Base-by-base conservation (phyloP, 2,797 vertebrate genomes). In the Pseudomugil gertrudae region DNA sequence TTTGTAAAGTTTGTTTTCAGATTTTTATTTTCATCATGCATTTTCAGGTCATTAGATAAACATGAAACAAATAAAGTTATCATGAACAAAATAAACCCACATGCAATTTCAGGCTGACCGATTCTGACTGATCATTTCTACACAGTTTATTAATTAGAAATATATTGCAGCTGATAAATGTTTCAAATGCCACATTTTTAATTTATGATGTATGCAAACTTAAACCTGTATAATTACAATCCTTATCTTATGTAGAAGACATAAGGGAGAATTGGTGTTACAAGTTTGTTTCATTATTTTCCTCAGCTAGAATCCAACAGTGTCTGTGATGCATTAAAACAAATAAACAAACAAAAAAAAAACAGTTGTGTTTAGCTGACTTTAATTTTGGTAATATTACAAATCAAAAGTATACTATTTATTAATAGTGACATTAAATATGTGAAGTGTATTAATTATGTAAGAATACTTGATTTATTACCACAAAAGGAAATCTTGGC, bases 261-360 rank as follows among this genome's bases (percentile, higher is more conserved):
- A 62, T 54, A 5, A 54, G 30, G 52, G 51, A 76, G 55, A 76
- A 32, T 48, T 73, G 32, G 51, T 85, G 78, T 80, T 63, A 68
- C 71, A 75, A 45, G 71, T 81, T 85, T 82, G 78, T 66, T 81
- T 79, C 65, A 71, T 85, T 78, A 55, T 83, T 84, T 87, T 87
- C 79, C 56, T 60, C 53, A 74, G 69, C 54, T 88, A 88, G 83
- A 89, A 62, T 76, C 70, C 73, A 72, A 72, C 90, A 87, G 84
- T 90, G 85, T 88, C 80, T 91, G 84, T 92, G 83, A 93, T 93
- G 84, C 92, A 94, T 94, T 94, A n/a, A n/a, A n/a, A n/a, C n/a
- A n/a, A n/a, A n/a, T n/a, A n/a, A n/a, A n/a, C n/a, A n/a, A n/a
- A n/a, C 93, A 92, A 94, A 93, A 93, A 92, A 94, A 94, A 91